Base-by-base conservation (phyloP, 2,113 vertebrate species). In the Antechinus flavipes region DNA sequence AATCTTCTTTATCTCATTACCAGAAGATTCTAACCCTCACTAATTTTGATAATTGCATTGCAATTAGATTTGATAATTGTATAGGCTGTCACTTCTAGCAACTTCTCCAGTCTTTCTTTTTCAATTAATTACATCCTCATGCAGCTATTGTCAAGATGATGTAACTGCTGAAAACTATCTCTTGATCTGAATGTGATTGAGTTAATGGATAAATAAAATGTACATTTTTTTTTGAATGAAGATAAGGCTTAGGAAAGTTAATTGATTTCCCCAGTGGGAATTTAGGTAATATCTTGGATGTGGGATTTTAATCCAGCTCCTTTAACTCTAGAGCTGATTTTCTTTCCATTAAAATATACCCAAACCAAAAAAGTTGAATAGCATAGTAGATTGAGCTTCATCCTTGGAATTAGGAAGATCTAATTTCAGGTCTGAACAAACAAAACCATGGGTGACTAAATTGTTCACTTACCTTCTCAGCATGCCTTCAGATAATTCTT, bases 171-270 rank as follows among this genome's bases (percentile, higher is more conserved):
- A 98, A 97, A 98, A 97, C 98, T 98, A 98, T 98, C 97, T 99
- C 96, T 54, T 98, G 97, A 98, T 99, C 98, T 98, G 98, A 98
- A 92, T 98, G 98, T 97, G 97, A 98, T 98, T 98, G 99, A 99
- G 97, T 98, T 98, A 97, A 99, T 98, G 99, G 98, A 98, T 99
- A 98, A 99, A 99, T 98, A 99, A 98, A 98, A 95, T 99, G 98
- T 99, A 98, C 98, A 98, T 98, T 92, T 94, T 94, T 76, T 76
- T 76, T 7, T 11, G 8, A 76, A 19, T n/a, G 16, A n/a, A 76
- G n/a, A 16, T 76, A n/a, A 19, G 35, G 16, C 4, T n/a, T 22
- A 76, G 35, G 35, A 76, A n/a, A n/a, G 1, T 76, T 76, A 42
- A 42, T 42, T 42, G 16, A 76, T 22, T 76, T 76, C 6, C 35